Base-by-base conservation (phyloP, 2,113 vertebrate species). In the Patagioenas fasciata region DNA sequence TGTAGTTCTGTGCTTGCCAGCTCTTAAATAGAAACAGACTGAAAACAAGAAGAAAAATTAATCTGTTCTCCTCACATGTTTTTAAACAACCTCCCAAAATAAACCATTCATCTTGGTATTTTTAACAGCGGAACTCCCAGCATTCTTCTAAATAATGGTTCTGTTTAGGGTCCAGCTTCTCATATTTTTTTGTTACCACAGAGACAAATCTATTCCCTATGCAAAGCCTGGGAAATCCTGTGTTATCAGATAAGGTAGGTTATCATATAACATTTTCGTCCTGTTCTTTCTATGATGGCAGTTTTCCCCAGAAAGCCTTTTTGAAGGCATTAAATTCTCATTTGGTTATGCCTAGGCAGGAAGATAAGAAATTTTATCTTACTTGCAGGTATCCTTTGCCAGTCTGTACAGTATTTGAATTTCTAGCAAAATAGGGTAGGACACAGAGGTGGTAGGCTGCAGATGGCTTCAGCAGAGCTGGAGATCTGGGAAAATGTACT, bases 21-120 rank as follows among this genome's bases (percentile, higher is more conserved):
- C 15, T 51, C 56, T 62, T 84, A 95, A 93, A 83, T n/a, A 80
- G 51, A 95, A 96, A 56, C 81, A 93, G 65, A 80, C 15, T 70
- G 51, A 38, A 95, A 92, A 91, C 15, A 67, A 26, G 13, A 83
- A 50, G n/a, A 66, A 93, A 90, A 89, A 86, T 40, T 69, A 79
- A 60, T 70, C 13, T 50, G 4, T 44, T 77, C n/a, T 64, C 17
- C 23, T 91, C 61, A 60, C 4, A 13, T 10, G 3, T 23, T 50
- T 81, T 87, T 58, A 48, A 89, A 69, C 34, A 83, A 2, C 57
- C 7, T 72, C 34, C 32, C n/a, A 64, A 73, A 91, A 88, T 19
- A 93, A 93, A 21, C 7, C 13, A 29, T 91, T 92, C 1, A 53
- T 90, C 93, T 80, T 60, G 13, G 11, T 44, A 75, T 80, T 91